Base-by-base conservation (phyloP, 2,888 invertebrate genomes). In the Aphodius sticticus region DNA sequence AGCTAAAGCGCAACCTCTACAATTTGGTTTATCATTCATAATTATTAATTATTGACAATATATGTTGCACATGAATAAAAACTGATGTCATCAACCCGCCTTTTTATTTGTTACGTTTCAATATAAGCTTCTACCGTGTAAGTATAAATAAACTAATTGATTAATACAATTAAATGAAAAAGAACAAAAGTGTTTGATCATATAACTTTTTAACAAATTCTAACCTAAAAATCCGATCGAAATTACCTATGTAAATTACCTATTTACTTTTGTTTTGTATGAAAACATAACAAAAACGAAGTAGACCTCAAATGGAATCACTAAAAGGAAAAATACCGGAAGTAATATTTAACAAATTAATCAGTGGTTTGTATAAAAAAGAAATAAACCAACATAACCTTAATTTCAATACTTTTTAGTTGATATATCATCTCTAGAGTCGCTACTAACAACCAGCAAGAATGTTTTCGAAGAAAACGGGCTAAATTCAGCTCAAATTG, bases 401-500 rank as follows among this genome's bases (percentile, higher is more conserved):
- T 74, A 74, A n/a, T 74, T 36, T 15, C 14, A 16, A 16, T 16
- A 6, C 35, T 36, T 26, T 74, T 35, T 74, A 74, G 74, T 74
- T 35, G 74, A 74, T 36, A 9, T 74, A 26, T 74, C 74, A 26
- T 74, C 35, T 12, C 37, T 74, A 12, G 36, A 74, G 35, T 35
- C 74, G 4, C 37, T 74, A 6, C 37, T 74, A 74, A 74, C 74
- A 7, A n/a, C 36, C 6, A 35, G 0, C n/a, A 16, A 36, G 35
- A 36, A 16, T 36, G 35, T 26, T 35, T 74, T 74, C 6, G 74
- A 74, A 36, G 26, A 74, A 35, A 74, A 74, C 35, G 74, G 74
- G 80, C 83, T 91, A 77, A 84, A 84, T 81, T 82, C 82, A 70
- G 87, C 87, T 70, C 90, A 90, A 81, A 88, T 91, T 69, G 76